phyloP scores from a whole-genome alignment of 2,797 vertebrate genomes.

The Platyrinchus mystaceus region DNA sequence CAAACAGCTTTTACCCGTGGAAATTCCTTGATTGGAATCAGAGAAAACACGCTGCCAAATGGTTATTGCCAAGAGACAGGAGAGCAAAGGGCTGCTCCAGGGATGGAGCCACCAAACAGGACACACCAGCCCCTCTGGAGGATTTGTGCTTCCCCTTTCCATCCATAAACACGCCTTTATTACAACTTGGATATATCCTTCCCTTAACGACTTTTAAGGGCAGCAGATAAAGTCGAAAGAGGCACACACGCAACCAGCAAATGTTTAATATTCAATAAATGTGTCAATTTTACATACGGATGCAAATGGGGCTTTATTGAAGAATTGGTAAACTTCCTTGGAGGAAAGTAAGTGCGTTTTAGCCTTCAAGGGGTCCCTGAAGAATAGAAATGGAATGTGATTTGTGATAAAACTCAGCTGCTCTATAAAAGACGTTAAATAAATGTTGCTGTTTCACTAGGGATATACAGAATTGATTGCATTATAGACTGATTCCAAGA shows the following conservation, averaged over 20 bases:
- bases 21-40: background rate
- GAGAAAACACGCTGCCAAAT: background rate
- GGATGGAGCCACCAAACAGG: background rate
- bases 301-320: slow-evolving; percentile 80
- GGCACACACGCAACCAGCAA: slow-evolving; percentile 30
- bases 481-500: slow-evolving; percentile 77
- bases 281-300: slow-evolving; percentile 80
- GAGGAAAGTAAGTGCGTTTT: slow-evolving; percentile 82
- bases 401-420: slow-evolving; percentile 83
- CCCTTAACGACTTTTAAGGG: slow-evolving; percentile 58
- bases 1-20: background rate
- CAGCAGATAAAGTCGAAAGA: slow-evolving; percentile 39
- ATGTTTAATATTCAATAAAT: slow-evolving; percentile 83
- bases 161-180: background rate
- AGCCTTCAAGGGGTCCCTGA: slow-evolving; percentile 80
- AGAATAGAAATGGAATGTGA: slow-evolving; percentile 82
- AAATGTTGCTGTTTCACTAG: slow-evolving; percentile 83
- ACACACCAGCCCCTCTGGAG: background rate
- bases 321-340: slow-evolving; percentile 81
- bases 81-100: background rate
- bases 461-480: slow-evolving; percentile 82
- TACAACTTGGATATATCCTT: slow-evolving; percentile 26
- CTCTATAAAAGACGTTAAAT: slow-evolving; percentile 86
- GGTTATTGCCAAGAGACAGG: background rate
- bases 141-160: background rate